phyloP scores from a whole-genome alignment of 2,888 invertebrate species.

The Griposia aprilina region DNA sequence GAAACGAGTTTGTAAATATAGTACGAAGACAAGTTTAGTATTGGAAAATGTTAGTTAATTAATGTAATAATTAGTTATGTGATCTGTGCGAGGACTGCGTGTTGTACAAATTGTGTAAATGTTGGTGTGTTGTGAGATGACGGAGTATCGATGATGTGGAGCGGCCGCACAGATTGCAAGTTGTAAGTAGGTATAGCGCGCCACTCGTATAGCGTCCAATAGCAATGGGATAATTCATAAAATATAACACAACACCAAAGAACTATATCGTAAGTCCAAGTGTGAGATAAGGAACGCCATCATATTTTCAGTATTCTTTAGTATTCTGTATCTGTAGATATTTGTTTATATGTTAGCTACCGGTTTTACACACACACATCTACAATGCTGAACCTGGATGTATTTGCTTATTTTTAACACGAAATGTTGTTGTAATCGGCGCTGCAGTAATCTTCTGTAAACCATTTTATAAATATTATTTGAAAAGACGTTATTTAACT shows the following conservation, averaged over 20 bases:
- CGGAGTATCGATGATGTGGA: constrained; percentile 59
- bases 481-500: constrained; percentile 48
- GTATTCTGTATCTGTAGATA: constrained; percentile 77
- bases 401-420: constrained; percentile 5
- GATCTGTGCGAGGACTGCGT: constrained; percentile 73
- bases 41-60: constrained; percentile 72
- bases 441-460: constrained; percentile 36
- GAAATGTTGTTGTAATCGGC: constrained; percentile 33
- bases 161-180: constrained; percentile 73
- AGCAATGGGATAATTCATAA: constrained; percentile 80
- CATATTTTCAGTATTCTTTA: constrained; percentile 87
- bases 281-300: constrained; percentile 84
- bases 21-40: constrained; percentile 74
- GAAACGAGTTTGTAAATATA: constrained; percentile 85
- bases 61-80: constrained; percentile 76
- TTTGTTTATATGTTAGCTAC: constrained; percentile 47
- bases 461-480: constrained; percentile 16
- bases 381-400: constrained; percentile 8
- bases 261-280: constrained; percentile 85
- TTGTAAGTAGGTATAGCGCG: constrained; percentile 76
- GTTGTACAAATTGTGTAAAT: constrained; percentile 71
- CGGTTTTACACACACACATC: constrained; percentile 8
- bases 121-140: constrained; percentile 61
- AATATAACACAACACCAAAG: constrained; percentile 90
- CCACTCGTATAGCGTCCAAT: constrained; percentile 88